Base-by-base conservation (phyloP, 2,888 invertebrate species). In the Mythimna loreyi region DNA sequence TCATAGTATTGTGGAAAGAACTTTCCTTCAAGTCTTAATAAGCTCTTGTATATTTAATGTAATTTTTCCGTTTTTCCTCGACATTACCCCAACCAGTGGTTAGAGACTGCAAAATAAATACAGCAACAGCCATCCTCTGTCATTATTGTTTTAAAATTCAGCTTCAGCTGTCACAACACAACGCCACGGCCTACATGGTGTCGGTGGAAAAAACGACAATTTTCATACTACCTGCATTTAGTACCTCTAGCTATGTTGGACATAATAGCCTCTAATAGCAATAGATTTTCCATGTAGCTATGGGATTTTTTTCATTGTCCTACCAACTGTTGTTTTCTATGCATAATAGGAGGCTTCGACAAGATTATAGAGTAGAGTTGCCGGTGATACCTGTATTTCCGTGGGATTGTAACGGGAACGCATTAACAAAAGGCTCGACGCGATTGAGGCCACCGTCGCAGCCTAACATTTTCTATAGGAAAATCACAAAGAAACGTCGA, bases 241-340 rank as follows among this genome's bases (percentile, higher is more conserved):
- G 64, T 75, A 79, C 72, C 69, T 82, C 76, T 76, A 85, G 84
- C 78, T 86, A 82, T 78, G 82, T 85, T 81, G 81, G 83, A 77
- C 81, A 83, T 93, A 92, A 92, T 92, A 81, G 84, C 71, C 77
- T 65, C 80, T 92, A 94, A 94, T 93, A 71, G 87, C 88, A 85
- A 91, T 92, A 87, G 85, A 90, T 93, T 94, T 92, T 93, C 92
- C 90, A 92, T 88, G 89, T 87, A 87, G 86, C 87, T 83, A 89
- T 92, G 87, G 90, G 88, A 89, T 91, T 92, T 92, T 93, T 92
- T 92, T 92, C 85, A 93, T 92, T 93, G 93, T 93, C 87, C 89
- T 82, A 87, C 83, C 79, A 88, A 88, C 90, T 87, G 85, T 87
- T 88, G 86, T 92, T 93, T 92, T 92, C 93, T 91, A 86, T 92